Base-by-base conservation (phyloP, 2,888 invertebrate genomes). In the Arrhopalites spinosus region DNA sequence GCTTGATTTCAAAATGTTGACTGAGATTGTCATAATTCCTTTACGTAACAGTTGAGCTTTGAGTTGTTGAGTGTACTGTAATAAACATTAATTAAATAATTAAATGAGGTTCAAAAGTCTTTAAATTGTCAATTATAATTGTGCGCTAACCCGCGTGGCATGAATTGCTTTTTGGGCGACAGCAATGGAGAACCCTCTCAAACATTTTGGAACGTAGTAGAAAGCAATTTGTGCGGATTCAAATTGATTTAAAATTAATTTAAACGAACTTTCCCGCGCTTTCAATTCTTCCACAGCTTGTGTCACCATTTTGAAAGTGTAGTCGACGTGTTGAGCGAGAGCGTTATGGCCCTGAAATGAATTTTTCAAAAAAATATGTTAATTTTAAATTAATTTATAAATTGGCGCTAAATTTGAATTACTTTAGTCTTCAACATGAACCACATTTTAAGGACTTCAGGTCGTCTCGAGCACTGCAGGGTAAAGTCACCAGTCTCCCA, bases 241-340 rank as follows among this genome's bases (percentile, higher is more conserved):
- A 66, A 66, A 66, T 2, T 66, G 17, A 20, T 45, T 17, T 1
- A 43, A 29, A 20, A 43, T 36, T 5, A 66, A 20, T 66, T 66
- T 11, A 20, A 66, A 66, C 2, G 13, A 15, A 7, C 15, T 2
- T 45, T n/a, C 3, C 13, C 23, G 23, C 8, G 20, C 2, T 13
- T 68, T 47, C 20, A 68, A 5, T 47, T 68, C 5, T 20, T 5
- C 13, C 2, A 68, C 3, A 8, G 68, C 47, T 2, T n/a, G 8
- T 2, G 43, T 7, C 25, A 5, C 23, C 45, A 68, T 15, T n/a
- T 43, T 23, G 23, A n/a, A n/a, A 13, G 43, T 68, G 47, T 20
- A 20, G 17, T 77, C 74, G 5, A 77, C 64, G 29, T 74, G 77
- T 25, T 30, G 15, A 0, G 69, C 77, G 5, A 77, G 69, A 2